Evolutionary conservation across 2,888 invertebrate genomes (phyloP), one percentile per base, ranked within the genome.

Genomic region (Tachina grossa): DNA sequence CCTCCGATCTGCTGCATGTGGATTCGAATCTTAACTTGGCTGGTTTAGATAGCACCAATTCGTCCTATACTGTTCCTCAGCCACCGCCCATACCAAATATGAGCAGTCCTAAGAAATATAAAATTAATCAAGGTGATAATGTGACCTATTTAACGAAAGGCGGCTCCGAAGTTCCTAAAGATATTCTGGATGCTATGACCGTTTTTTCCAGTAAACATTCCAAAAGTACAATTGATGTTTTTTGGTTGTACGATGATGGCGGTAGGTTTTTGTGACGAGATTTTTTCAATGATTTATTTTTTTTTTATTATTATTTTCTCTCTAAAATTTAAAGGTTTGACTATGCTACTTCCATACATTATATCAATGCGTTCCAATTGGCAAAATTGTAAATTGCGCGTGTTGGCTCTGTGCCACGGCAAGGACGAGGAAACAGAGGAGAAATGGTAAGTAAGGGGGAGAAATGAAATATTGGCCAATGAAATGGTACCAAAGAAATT

Each of bases 161-260:
- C 49, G 95, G 95, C 0, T 92, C 94, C 8, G 94, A 95, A 82
- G 92, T 95, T 47, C 95, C 95, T 0, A 94, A 94, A 88, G 94
- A 95, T 59, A 94, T 96, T 71, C 93, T 97, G 9, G 94, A 95
- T 78, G 95, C 95, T 72, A 94, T 96, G 92, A 95, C 95, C 14
- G 93, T 96, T 87, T 97, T 97, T 92, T 95, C 96, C 87, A 94
- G 94, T 86, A 97, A 97, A 90, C 95, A 97, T 93, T 95, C 95
- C 77, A 95, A 95, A 85, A 97, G 98, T 13, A 96, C 95, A 0
- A 95, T 98, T 59, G 98, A 98, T 93, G 98, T 98, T 63, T 98
- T 98, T 97, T 99, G 98, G 98, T 93, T 98, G 89, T 98, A 98
- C 92, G 98, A 98, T 92, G 98, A 97, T 92, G 97, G 97, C 90